Conservation (phyloP, 2,888 invertebrate genomes). For the Neuroscelio doddi region DNA sequence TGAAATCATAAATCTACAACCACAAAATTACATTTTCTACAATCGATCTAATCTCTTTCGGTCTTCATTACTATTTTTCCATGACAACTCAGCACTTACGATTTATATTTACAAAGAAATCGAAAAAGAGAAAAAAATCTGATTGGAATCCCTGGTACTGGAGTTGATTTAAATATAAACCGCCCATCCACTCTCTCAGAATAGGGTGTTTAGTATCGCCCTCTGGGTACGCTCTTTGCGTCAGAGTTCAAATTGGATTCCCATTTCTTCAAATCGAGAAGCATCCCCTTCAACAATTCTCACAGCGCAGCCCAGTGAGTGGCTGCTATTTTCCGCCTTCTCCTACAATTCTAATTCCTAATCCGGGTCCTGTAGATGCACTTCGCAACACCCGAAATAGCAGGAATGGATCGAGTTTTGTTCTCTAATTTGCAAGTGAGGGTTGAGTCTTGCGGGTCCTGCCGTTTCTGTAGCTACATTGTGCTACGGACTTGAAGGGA, state of each 20-base stretch:
- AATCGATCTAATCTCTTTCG: too few relatives aligned
- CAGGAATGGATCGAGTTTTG: conserved; percentile 8
- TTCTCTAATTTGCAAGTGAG: conserved; percentile 54
- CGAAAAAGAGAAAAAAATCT: conserved; percentile 1
- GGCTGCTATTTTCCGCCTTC: conserved; percentile 16
- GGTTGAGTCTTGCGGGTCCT: conserved; percentile 24
- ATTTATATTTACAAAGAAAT: background rate
- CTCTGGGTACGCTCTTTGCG: conserved; percentile 21
- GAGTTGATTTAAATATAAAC: conserved; percentile 48
- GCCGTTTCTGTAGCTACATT: conserved; percentile 13
- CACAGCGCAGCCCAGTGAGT: conserved; percentile 1
- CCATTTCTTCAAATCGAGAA: conserved; percentile 55
- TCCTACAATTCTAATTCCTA: conserved; percentile 9
- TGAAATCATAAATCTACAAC: too few relatives aligned
- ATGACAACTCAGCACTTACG: too few relatives aligned
- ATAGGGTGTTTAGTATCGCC: conserved; percentile 57
- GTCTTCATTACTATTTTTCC: too few relatives aligned
- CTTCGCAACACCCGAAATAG: conserved; percentile 7
- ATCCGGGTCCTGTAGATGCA: conserved; percentile 10
- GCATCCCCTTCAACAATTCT: conserved; percentile 35
- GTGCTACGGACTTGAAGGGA: conserved; percentile 38
- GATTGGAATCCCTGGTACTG: conserved; percentile 2
- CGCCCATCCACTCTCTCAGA: conserved; percentile 52
- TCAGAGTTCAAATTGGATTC: conserved; percentile 57
- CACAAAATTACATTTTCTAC: too few relatives aligned